Base-by-base conservation (phyloP, 2,113 vertebrate genomes). In the Acanthisitta chloris region DNA sequence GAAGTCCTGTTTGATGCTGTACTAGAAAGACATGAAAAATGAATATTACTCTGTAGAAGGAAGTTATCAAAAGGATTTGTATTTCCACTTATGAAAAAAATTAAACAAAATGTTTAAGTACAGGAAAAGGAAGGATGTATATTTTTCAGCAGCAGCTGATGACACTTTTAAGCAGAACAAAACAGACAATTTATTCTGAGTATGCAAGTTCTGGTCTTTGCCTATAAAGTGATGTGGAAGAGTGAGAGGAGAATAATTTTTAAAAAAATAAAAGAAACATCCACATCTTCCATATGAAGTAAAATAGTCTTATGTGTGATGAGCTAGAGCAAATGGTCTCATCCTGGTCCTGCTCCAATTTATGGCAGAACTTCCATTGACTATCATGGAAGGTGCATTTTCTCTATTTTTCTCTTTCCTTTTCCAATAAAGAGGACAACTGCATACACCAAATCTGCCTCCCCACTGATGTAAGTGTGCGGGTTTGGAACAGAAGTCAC, bases 1-100 rank as follows among this genome's bases (percentile, higher is more conserved):
- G 79, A 97, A 91, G 57, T 76, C 70, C 61, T 92, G 62, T 90
- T 84, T 94, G 78, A 95, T 73, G 52, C 38, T 79, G n/a, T 52
- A 90, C 57, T 52, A 87, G 38, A 88, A 95, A 92, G 55, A 78
- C 40, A 95, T 13, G 43, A 66, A 90, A 93, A 91, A 89, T 24
- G 21, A 91, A 66, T 73, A 49, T 38, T 78, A 34, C 43, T 74
- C 10, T 91, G 28, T 3, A 94, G 45, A 84, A 69, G 19, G n/a
- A 94, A 55, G 64, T 64, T 88, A 88, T 69, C 66, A 73, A 94
- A 82, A 74, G 29, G 23, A 25, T 92, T 87, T 71, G 36, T 38
- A 78, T 67, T 78, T 84, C 83, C 52, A 64, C 25, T 48, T 81
- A 46, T 1, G 4, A 55, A 89, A 93, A 67, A 81, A 86, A 34